Evolutionary conservation across 2,888 invertebrate genomes (phyloP).

Genomic region (Eupithecia subumbrata): DNA sequence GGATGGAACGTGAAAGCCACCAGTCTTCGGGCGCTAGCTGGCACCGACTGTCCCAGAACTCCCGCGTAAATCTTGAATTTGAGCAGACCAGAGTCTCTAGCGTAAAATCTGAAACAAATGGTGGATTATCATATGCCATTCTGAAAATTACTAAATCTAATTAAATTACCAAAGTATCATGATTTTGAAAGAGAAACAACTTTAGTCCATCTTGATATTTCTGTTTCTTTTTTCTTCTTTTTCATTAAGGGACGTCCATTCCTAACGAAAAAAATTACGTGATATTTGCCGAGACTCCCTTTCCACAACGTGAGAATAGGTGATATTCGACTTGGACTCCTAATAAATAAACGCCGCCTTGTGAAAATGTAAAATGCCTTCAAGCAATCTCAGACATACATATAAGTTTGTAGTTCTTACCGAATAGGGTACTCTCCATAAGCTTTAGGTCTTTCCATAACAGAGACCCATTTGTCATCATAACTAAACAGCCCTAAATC

Average conservation of each 20-base stretch:
- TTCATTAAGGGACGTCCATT: no score
- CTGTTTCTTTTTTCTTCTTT: no score
- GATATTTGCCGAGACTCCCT: no score
- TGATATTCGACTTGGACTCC: not conserved
- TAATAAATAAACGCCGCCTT: not conserved
- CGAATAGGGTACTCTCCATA: slow-evolving; percentile 96
- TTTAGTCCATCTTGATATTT: no score
- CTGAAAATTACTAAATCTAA: no score
- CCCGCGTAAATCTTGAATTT: slow-evolving; percentile 96
- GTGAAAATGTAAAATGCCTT: not conserved
- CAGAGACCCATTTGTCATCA: slow-evolving; percentile 97
- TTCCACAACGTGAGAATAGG: not conserved
- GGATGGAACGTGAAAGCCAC: slow-evolving; percentile 99
- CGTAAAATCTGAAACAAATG: slow-evolving; percentile 87
- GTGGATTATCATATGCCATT: not conserved
- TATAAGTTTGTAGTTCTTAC: slow-evolving; percentile 68
- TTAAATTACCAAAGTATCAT: no score
- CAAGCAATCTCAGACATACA: not conserved
- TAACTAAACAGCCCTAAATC: slow-evolving; percentile 96
- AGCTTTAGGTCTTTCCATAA: slow-evolving; percentile 97
- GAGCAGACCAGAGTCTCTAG: slow-evolving; percentile 90
- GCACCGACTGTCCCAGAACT: slow-evolving; percentile 88
- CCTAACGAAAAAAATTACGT: no score
- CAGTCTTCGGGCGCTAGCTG: slow-evolving; percentile 89
- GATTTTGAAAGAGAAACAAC: no score